Base-by-base conservation (phyloP, 2,113 vertebrate species). In the Dromas ardeola region DNA sequence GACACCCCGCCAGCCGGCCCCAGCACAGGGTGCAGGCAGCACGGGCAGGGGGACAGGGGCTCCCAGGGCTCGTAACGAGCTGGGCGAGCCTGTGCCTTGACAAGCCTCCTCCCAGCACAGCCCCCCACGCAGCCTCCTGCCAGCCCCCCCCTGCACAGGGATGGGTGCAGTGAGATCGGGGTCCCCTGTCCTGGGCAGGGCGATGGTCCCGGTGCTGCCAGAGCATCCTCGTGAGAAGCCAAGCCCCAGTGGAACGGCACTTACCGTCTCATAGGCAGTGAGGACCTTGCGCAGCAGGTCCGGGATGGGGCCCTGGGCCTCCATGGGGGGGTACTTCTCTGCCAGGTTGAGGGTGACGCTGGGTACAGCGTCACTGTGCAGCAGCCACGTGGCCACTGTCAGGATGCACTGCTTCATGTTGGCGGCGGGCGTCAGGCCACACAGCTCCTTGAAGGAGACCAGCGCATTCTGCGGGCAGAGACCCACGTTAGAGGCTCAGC, bases 391-490 rank as follows among this genome's bases (percentile, higher is more conserved):
- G 0, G 99, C 99, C 94, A 99, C 98, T 0, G 99, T 99, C 96
- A 99, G 97, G 97, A 99, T 99, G 86, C 99, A 99, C 95, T 99
- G 99, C 98, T 99, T 99, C 98, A 99, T 99, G 97, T 99, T 99
- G 97, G 99, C 99, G 0, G 98, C 99, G 5, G 99, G 99, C 11
- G 98, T 99, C 96, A 99, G 97, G 50, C 99, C 99, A 20, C 99
- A 99, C 66, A 99, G 98, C 98, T 99, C 99, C 97, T 99, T 99
- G 95, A 99, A 99, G 94, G 99, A 99, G 81, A 99, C 99, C 98
- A 99, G 92, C 7, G 99, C 99, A 14, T 99, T 99, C 99, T 99
- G 98, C 17, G 3, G 94, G 87, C 62, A 94, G 87, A 95, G 77
- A 93, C 18, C 4, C 4, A 38, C 0, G 1, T 84, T 93, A 89